phyloP scores from a whole-genome alignment of 1,140 invertebrate species.

The Drosophila tristis region DNA sequence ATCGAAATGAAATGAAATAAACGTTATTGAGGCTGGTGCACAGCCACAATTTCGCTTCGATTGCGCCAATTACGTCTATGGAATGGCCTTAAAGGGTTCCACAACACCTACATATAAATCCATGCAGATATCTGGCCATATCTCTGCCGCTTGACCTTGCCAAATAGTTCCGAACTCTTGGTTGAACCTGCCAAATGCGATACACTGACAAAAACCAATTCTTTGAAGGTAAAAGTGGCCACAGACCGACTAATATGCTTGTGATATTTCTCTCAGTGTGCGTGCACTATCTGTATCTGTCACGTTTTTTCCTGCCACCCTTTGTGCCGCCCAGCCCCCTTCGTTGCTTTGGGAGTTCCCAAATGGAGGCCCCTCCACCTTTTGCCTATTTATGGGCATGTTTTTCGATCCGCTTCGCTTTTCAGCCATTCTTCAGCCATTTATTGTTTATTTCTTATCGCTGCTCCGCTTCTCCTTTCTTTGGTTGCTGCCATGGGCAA shows the following conservation, averaged over 20 bases:
- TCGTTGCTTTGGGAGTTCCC: slow-evolving; percentile 33
- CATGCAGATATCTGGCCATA: slow-evolving; percentile 6
- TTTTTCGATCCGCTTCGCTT: slow-evolving; percentile 44
- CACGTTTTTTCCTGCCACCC: neutral
- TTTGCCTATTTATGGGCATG: slow-evolving; percentile 79
- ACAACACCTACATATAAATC: neutral
- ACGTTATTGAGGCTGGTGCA: slow-evolving; percentile 13
- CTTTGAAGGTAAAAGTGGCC: too few species aligned
- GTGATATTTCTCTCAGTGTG: neutral
- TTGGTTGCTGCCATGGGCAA: neutral
- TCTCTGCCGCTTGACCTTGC: slow-evolving; percentile 62
- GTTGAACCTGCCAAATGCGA: neutral
- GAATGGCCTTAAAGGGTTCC: neutral
- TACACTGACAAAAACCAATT: too few species aligned
- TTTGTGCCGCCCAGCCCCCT: neutral
- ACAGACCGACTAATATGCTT: too few species aligned
- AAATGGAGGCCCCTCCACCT: slow-evolving; percentile 34
- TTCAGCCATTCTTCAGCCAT: too few species aligned
- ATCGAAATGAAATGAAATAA: slow-evolving; percentile 14
- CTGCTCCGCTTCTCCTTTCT: slow-evolving; percentile 11
- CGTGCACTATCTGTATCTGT: slow-evolving; percentile 5
- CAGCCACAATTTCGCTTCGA: slow-evolving; percentile 5
- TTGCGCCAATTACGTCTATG: neutral
- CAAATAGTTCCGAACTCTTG: neutral
- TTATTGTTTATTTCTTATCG: slow-evolving; percentile 61